These are phyloP conservation scores for Scaptomyza flava DNA, from an alignment of 2,888 invertebrate species.

Conservation along the genomic window DNA sequence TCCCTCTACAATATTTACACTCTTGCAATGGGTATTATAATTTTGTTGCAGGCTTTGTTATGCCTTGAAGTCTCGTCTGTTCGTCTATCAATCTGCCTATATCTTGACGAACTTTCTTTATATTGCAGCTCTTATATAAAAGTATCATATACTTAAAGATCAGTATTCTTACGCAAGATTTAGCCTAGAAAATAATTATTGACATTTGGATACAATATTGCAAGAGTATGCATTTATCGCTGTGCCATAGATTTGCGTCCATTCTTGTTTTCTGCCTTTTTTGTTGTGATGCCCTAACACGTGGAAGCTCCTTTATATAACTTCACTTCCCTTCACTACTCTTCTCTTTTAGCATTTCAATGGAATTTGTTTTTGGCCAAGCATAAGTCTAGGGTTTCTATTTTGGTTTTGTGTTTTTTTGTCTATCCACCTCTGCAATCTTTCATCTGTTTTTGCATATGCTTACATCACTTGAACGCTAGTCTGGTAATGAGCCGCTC, in stretches of 20 bases:
- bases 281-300: slow-evolving; percentile 27
- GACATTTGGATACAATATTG: too few relatives aligned
- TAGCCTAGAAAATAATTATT: too few relatives aligned
- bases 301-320: slow-evolving; percentile 2
- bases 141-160: too few relatives aligned
- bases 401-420: slow-evolving; percentile 2
- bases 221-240: neutral
- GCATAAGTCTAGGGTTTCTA: slow-evolving; percentile 7
- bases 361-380: slow-evolving; percentile 53
- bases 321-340: neutral
- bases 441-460: slow-evolving; percentile 49
- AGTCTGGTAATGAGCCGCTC: slow-evolving; percentile 61
- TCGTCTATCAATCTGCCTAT: too few relatives aligned
- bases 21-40: neutral
- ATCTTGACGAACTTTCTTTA: too few relatives aligned
- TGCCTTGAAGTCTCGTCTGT: neutral
- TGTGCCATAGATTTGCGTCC: neutral
- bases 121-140: too few relatives aligned
- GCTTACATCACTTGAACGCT: slow-evolving; percentile 56
- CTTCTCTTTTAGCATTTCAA: slow-evolving; percentile 51
- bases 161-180: too few relatives aligned
- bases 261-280: slow-evolving; percentile 5
- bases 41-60: neutral
- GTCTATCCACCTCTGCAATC: slow-evolving; percentile 8
- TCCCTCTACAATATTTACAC: neutral